phyloP scores from a whole-genome alignment of 2,797 vertebrate species.

The Urophycis tenuis region DNA sequence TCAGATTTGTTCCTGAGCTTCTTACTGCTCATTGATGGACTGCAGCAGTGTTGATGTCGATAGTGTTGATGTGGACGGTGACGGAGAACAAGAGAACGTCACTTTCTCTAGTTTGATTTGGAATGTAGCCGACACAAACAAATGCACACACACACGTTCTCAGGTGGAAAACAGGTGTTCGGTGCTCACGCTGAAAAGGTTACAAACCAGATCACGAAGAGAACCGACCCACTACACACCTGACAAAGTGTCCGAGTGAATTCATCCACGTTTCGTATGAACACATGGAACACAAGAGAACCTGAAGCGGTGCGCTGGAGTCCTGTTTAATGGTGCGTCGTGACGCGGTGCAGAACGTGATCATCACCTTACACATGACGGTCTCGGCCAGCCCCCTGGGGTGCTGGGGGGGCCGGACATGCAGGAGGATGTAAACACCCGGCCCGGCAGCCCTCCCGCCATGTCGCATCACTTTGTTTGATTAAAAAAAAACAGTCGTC shows the following conservation, averaged over 20 bases:
- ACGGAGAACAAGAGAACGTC: too few species aligned
- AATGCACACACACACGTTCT: too few species aligned
- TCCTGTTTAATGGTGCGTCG: not conserved
- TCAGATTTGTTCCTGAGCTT: not conserved
- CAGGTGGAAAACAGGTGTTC: not conserved
- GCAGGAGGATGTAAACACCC: not conserved
- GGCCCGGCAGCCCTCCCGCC: too few species aligned
- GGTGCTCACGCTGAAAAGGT: not conserved
- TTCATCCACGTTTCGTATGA: not conserved
- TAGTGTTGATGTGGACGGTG: too few species aligned
- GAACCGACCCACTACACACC: not conserved
- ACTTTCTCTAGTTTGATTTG: not conserved
- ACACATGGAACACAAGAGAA: not conserved
- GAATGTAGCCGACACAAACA: too few species aligned
- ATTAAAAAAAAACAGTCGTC: not conserved
- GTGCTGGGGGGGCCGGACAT: not conserved
- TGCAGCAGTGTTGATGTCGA: too few species aligned
- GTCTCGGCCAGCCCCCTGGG: not conserved
- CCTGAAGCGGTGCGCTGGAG: not conserved
- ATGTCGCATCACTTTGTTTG: not conserved
- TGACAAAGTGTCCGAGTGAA: not conserved
- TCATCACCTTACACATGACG: constrained; percentile 6
- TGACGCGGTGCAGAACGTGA: too few species aligned
- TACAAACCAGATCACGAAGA: not conserved
- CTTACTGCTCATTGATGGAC: too few species aligned